Conservation (phyloP, 2,113 vertebrate species). For the Caloenas nicobarica region DNA sequence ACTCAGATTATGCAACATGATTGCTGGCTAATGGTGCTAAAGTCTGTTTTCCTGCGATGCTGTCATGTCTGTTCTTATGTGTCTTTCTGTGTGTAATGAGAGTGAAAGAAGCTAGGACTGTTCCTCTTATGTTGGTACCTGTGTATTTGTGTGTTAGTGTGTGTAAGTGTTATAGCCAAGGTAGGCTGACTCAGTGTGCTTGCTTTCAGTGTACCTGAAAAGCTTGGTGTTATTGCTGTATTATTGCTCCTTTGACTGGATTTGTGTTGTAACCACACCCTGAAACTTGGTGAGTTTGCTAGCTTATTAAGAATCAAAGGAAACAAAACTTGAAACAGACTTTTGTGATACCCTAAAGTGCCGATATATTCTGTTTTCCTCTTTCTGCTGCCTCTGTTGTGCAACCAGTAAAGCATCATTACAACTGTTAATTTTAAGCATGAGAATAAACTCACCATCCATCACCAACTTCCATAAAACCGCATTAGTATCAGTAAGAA, state of each 20-base stretch:
- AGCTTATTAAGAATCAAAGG: background rate
- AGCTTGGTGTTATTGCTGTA: background rate
- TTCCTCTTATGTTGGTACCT: background rate
- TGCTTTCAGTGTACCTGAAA: background rate
- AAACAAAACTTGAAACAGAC: background rate
- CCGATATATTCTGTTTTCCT: background rate
- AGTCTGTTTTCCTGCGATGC: background rate
- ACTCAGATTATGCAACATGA: background rate
- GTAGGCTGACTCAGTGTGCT: background rate
- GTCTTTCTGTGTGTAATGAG: background rate
- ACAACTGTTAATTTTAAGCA: background rate
- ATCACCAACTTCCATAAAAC: background rate
- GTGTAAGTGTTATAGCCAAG: background rate
- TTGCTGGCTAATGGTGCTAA: background rate
- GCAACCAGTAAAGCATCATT: background rate
- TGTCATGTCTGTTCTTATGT: fast-evolving
- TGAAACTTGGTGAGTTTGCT: background rate
- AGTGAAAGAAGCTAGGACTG: background rate
- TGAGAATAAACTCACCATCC: background rate
- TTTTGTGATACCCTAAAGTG: background rate
- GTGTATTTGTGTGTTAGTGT: background rate
- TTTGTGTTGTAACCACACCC: background rate
- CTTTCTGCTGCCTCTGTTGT: background rate
- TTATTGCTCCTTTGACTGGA: background rate
- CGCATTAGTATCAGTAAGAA: background rate